Evolutionary conservation across 2,113 vertebrate species (phyloP).

Genomic region (Planiliza haematocheilus): DNA sequence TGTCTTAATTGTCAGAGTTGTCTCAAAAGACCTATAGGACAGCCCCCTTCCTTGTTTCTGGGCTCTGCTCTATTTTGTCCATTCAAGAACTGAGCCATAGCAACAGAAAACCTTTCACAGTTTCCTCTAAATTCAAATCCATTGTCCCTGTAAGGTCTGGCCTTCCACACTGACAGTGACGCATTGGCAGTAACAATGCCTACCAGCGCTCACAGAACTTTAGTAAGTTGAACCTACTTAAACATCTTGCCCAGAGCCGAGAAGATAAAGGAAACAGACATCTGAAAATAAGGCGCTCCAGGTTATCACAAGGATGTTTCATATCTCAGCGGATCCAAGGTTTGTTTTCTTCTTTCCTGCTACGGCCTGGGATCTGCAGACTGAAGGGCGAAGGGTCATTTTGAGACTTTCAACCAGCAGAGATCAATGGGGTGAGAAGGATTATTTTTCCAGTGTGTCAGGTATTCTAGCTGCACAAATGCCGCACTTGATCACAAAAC

Average conservation of each 20-base stretch:
- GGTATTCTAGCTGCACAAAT: constrained; percentile 33
- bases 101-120: no score
- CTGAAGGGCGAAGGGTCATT: constrained; percentile 50
- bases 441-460: constrained; percentile 53
- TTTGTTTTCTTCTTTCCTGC: constrained; percentile 14
- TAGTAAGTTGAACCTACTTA: constrained; percentile 29
- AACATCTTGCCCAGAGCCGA: constrained; percentile 50
- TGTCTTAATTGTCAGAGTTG: no score
- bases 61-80: no score
- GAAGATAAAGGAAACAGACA: constrained; percentile 36
- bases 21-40: no score
- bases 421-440: constrained; percentile 53
- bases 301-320: constrained; percentile 55
- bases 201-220: constrained; percentile 19
- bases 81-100: no score
- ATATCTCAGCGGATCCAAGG: constrained; percentile 58
- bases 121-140: no score
- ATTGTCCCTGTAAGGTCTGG: background rate
- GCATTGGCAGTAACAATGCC: constrained; percentile 4
- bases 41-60: no score
- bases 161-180: background rate
- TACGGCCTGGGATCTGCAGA: constrained; percentile 24
- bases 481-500: constrained; percentile 4
- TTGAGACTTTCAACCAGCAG: constrained; percentile 36
- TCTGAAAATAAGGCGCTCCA: constrained; percentile 66